Conservation (phyloP, 2,797 vertebrate genomes). For the Corythornis leucogaster region DNA sequence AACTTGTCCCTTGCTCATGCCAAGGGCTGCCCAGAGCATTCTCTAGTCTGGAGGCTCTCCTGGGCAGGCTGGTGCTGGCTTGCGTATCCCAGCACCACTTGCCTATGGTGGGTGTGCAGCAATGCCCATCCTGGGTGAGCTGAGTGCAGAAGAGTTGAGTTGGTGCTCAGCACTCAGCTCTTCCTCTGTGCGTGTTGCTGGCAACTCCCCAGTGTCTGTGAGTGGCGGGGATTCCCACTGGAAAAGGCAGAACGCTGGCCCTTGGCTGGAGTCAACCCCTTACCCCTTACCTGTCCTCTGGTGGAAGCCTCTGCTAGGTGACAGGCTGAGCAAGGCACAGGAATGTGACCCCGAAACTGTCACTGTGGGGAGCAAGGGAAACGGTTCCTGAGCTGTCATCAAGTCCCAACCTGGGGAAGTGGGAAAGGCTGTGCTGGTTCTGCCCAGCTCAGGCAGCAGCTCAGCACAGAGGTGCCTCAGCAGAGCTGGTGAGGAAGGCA, state of each 20-base stretch:
- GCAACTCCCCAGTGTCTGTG: not conserved
- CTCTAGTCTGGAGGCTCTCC: not conserved
- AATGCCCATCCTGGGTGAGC: not conserved
- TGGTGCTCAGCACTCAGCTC: not conserved
- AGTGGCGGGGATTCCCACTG: not conserved
- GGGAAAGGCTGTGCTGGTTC: not conserved
- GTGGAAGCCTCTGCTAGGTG: not conserved
- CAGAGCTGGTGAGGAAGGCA: not conserved
- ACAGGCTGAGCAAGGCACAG: not conserved
- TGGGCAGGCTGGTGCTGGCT: not conserved
- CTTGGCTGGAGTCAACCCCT: not conserved
- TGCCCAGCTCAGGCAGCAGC: not conserved
- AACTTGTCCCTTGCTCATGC: constrained; percentile 54
- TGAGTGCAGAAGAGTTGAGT: not conserved
- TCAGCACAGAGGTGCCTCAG: not conserved
- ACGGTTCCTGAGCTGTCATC: not conserved
- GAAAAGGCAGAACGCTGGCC: not conserved
- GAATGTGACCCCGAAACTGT: not conserved
- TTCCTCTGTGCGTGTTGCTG: not conserved
- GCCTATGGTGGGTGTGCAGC: not conserved
- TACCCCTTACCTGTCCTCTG: not conserved
- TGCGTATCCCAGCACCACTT: not conserved
- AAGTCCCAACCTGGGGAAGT: not conserved
- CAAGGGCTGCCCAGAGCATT: not conserved
- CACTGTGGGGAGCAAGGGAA: not conserved